phyloP scores from a whole-genome alignment of 2,797 vertebrate genomes.

The Sebastes ruberrimus region DNA sequence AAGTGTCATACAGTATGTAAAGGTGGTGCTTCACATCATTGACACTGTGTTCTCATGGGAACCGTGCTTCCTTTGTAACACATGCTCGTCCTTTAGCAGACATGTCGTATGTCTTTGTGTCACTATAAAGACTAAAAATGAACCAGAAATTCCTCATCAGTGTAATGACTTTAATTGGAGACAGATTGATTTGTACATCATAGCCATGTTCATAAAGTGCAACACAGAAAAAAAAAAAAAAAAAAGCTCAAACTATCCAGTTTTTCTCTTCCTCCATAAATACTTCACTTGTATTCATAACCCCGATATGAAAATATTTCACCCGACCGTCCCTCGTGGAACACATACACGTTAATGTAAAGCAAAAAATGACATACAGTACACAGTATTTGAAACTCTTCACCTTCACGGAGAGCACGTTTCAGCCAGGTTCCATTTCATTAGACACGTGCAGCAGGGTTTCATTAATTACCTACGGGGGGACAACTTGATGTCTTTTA shows the following conservation, averaged over 20 bases:
- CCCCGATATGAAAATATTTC: background rate
- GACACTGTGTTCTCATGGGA: background rate
- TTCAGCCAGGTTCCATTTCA: background rate
- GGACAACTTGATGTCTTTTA: background rate
- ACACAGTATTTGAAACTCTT: background rate
- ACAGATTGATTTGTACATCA: conserved; percentile 47
- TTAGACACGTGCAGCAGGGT: background rate
- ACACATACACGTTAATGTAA: background rate
- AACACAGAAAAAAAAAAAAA: conserved; percentile 49
- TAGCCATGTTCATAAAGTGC: conserved; percentile 61
- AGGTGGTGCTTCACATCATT: background rate
- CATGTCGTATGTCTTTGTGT: background rate
- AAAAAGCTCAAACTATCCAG: conserved; percentile 32
- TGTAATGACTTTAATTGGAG: conserved; percentile 59
- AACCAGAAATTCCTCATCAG: background rate
- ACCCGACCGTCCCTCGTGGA: background rate
- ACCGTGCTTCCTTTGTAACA: background rate
- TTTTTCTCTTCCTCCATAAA: conserved; percentile 9
- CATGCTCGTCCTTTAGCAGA: background rate
- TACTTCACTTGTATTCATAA: background rate
- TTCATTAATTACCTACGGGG: background rate
- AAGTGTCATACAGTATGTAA: background rate
- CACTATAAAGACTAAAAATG: background rate
- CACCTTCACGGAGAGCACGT: background rate
- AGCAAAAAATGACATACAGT: background rate